These are phyloP conservation scores for Corythornis vintsioides DNA, from an alignment of 2,113 vertebrate species.

Conservation along the genomic window DNA sequence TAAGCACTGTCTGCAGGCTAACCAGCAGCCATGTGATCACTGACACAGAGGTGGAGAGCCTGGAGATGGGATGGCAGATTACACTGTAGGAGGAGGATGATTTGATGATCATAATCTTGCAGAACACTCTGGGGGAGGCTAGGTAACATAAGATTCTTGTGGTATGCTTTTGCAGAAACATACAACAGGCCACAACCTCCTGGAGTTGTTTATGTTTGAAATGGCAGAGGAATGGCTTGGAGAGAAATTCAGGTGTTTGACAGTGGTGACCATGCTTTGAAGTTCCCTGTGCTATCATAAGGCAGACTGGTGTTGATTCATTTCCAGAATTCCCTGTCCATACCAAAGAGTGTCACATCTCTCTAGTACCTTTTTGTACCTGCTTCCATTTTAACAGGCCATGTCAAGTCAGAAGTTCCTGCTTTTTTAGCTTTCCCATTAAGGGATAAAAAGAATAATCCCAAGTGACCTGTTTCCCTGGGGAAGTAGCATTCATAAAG, in stretches of 20 bases:
- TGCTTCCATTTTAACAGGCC: neutral
- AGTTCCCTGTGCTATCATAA: neutral
- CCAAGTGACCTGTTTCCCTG: neutral
- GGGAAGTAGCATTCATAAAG: neutral
- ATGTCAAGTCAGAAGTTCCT: neutral
- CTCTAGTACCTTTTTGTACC: neutral
- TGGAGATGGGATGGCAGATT: neutral
- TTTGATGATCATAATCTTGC: neutral
- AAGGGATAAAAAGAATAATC: neutral
- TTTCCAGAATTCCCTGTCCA: neutral
- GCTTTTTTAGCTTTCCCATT: neutral
- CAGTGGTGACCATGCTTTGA: neutral
- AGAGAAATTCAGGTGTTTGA: neutral
- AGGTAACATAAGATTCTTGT: neutral
- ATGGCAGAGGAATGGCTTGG: neutral
- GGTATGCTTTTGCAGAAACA: neutral
- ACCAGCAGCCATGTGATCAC: neutral
- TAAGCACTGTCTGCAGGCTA: neutral
- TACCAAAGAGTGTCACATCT: neutral
- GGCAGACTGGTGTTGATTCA: neutral
- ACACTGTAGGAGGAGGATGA: neutral
- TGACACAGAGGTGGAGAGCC: neutral
- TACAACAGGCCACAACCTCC: too few species aligned
- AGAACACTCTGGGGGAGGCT: neutral
- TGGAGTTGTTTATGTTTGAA: neutral